A percentile compares a stretch with the other conserved stretches of the same genome.
Conservation (phyloP, 1,140 invertebrate species). For the Lasaia peninsularis region DNA sequence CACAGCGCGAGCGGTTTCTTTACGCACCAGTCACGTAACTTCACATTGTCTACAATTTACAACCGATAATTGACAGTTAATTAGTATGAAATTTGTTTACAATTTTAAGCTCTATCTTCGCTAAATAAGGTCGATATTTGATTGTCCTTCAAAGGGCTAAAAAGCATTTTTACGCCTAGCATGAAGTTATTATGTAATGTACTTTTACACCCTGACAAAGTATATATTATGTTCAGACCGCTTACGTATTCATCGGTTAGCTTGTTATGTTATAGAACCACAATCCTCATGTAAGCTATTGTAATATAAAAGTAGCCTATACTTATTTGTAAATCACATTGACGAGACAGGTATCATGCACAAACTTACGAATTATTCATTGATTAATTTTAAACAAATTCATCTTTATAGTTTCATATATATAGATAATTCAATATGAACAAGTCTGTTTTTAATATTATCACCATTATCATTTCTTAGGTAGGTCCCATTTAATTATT, state of each 20-base stretch:
- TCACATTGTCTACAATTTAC: too few species aligned
- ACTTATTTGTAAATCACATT: constrained; percentile 55
- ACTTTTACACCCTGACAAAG: constrained; percentile 33
- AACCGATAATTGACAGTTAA: too few species aligned
- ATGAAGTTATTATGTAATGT: constrained; percentile 26
- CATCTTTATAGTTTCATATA: constrained; percentile 12
- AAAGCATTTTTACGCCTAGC: constrained; percentile 35
- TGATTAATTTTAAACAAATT: constrained; percentile 43
- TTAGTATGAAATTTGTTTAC: too few species aligned
- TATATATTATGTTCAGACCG: constrained; percentile 19
- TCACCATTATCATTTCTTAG: constrained; percentile 47
- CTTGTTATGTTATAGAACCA: constrained; percentile 21
- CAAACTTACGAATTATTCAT: constrained; percentile 65
- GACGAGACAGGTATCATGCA: constrained; percentile 62
- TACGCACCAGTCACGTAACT: too few species aligned
- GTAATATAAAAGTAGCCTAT: constrained; percentile 43
- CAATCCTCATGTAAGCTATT: constrained; percentile 23
- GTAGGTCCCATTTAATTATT: constrained; percentile 73
- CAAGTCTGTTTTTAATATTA: constrained; percentile 36
- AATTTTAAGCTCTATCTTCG: too few species aligned
- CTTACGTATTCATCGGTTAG: constrained; percentile 33
- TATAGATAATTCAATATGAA: constrained; percentile 50
- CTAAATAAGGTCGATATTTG: too few species aligned
- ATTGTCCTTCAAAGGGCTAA: constrained; percentile 17
- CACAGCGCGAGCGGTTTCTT: too few species aligned